phyloP scores from a whole-genome alignment of 2,113 vertebrate genomes.

The Calonectris borealis region DNA sequence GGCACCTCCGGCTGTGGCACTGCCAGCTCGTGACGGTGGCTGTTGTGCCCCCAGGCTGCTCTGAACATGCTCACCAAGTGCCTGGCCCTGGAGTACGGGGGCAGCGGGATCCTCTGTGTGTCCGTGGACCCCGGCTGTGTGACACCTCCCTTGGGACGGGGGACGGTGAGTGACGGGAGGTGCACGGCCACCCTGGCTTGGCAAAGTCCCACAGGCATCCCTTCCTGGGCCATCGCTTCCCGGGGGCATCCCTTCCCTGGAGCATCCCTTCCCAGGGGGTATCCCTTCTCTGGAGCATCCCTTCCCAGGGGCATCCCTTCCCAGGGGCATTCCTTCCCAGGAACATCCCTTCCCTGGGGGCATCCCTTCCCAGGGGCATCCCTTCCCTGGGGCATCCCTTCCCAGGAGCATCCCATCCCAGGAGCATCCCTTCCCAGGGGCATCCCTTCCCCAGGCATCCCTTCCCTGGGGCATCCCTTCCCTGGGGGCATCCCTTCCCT shows the following conservation, averaged over 20 bases:
- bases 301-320: no score
- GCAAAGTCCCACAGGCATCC: rapidly evolving
- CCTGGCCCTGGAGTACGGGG: slow-evolving; percentile 38
- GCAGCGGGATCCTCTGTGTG: slow-evolving; percentile 21
- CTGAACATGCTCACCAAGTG: slow-evolving; percentile 64
- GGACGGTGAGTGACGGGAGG: not conserved
- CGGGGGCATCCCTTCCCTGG: no score
- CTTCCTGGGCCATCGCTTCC: not conserved
- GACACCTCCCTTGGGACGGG: not conserved
- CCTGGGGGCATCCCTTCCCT: no score
- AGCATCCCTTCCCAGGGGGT: no score
- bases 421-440: no score
- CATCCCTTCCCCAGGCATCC: not conserved
- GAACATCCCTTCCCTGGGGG: no score
- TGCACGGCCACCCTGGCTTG: not conserved
- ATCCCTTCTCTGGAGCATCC: no score
- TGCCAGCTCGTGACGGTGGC: not conserved
- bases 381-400: no score
- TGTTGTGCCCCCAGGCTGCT: slow-evolving; percentile 16
- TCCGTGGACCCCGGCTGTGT: slow-evolving; percentile 22
- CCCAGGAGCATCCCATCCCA: no score
- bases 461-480: no score
- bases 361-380: no score
- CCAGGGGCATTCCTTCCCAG: no score
- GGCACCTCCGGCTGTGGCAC: not conserved